A percentile compares a stretch with the other conserved stretches of the same genome.
Evolutionary conservation across 2,888 invertebrate genomes (phyloP).

Genomic region (Xiphydria camelus): DNA sequence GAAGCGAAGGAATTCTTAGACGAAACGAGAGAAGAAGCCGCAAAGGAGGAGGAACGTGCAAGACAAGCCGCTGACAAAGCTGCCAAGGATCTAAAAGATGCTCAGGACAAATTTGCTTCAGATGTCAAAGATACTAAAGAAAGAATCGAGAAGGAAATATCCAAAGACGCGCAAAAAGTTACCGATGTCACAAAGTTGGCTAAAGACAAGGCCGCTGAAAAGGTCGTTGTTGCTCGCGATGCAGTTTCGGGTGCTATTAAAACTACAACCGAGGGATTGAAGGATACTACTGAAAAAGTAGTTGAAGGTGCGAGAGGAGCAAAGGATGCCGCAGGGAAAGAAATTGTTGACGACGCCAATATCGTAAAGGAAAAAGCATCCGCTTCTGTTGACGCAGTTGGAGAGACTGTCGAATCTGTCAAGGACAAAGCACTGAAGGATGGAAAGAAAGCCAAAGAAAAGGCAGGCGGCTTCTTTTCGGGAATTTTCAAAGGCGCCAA

Average conservation of each 20-base stretch:
- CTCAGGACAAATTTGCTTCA: constrained; percentile 15
- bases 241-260: not conserved
- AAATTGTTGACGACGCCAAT: no score
- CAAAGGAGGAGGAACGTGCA: constrained; percentile 22
- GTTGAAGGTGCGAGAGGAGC: constrained; percentile 5
- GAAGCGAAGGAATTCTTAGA: constrained; percentile 31
- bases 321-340: no score
- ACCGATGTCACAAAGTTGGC: constrained; percentile 18
- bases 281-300: constrained; percentile 6
- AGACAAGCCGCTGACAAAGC: constrained; percentile 14
- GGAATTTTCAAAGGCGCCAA: constrained; percentile 10
- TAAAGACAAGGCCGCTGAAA: constrained; percentile 19
- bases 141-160: constrained; percentile 32
- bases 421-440: constrained; percentile 25
- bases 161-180: constrained; percentile 12
- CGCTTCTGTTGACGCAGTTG: no score
- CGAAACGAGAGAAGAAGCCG: constrained; percentile 25
- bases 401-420: constrained; percentile 1
- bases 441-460: constrained; percentile 28
- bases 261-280: constrained; percentile 3
- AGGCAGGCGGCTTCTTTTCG: constrained; percentile 12
- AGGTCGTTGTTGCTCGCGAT: constrained; percentile 4
- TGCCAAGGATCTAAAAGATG: constrained; percentile 8
- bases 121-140: constrained; percentile 17
- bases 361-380: no score